Conservation (phyloP, 2,797 vertebrate genomes). For the Adelosebastes latens region DNA sequence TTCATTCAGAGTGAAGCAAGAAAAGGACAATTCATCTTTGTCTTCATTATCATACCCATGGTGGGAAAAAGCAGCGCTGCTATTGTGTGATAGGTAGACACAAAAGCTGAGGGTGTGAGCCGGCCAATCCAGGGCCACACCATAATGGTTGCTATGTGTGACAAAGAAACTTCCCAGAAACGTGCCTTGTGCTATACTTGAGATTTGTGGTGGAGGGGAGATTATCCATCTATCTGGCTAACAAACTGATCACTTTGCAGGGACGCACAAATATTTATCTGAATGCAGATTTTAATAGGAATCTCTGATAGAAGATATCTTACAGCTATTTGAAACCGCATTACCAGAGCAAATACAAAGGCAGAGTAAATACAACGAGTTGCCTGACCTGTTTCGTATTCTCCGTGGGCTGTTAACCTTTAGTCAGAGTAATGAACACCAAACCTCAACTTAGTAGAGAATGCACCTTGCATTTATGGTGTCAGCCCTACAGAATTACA, state of each 20-base stretch:
- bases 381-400: conserved; percentile 28
- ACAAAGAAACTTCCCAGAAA: conserved; percentile 56
- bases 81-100: conserved; percentile 81
- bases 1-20: conserved; percentile 34
- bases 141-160: conserved; percentile 57
- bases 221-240: background rate
- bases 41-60: conserved; percentile 84
- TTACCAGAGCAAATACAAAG: background rate
- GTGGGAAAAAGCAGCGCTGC: conserved; percentile 83
- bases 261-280: background rate
- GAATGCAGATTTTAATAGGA: background rate
- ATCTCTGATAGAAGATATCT: background rate
- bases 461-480: background rate
- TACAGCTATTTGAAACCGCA: background rate
- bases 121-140: conserved; percentile 64
- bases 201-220: conserved; percentile 7
- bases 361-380: conserved; percentile 9
- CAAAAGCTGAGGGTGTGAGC: conserved; percentile 79
- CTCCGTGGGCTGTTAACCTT: background rate
- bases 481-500: conserved; percentile 4
- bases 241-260: background rate
- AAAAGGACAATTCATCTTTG: conserved; percentile 70
- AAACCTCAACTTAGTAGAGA: background rate
- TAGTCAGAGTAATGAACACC: background rate
- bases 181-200: conserved; percentile 10